phyloP scores from a whole-genome alignment of 1,140 invertebrate species.

The Drosophila bocqueti region DNA sequence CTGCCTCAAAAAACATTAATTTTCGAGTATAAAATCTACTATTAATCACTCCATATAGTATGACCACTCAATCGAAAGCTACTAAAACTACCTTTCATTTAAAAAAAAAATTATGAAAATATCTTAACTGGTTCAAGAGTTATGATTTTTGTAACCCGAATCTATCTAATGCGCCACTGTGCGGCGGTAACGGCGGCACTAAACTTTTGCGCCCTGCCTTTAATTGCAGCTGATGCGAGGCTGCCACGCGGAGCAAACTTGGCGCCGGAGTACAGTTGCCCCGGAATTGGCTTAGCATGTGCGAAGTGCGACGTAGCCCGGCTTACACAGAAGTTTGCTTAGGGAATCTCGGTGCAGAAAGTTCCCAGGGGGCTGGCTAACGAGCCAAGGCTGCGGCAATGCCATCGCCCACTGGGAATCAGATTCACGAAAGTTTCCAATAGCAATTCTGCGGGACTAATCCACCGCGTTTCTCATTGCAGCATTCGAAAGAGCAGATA shows the following conservation, averaged over 20 bases:
- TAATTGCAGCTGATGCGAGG: conserved; percentile 65
- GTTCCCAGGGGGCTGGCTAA: conserved; percentile 37
- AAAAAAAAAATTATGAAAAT: no score
- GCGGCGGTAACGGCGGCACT: conserved; percentile 42
- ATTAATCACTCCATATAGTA: no score
- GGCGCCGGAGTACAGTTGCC: conserved; percentile 52
- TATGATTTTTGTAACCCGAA: no score
- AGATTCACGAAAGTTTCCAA: conserved; percentile 44
- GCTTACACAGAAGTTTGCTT: conserved; percentile 54
- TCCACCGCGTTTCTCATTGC: conserved; percentile 6
- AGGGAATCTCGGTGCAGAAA: conserved; percentile 43
- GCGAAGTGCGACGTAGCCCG: conserved; percentile 33
- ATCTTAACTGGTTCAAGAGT: no score
- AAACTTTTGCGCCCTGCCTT: conserved; percentile 65
- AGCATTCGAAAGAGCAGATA: not conserved
- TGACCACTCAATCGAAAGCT: no score
- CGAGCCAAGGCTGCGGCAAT: conserved; percentile 35
- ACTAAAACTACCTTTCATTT: no score
- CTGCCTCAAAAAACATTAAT: no score
- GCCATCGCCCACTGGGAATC: conserved; percentile 16
- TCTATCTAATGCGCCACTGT: no score
- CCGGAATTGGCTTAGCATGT: conserved; percentile 65
- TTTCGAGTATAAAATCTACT: no score
- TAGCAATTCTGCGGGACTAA: conserved; percentile 14
- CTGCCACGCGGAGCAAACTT: conserved; percentile 38